These are phyloP conservation scores for Polyommatus icarus DNA, from an alignment of 2,888 invertebrate species.

Conservation along the genomic window DNA sequence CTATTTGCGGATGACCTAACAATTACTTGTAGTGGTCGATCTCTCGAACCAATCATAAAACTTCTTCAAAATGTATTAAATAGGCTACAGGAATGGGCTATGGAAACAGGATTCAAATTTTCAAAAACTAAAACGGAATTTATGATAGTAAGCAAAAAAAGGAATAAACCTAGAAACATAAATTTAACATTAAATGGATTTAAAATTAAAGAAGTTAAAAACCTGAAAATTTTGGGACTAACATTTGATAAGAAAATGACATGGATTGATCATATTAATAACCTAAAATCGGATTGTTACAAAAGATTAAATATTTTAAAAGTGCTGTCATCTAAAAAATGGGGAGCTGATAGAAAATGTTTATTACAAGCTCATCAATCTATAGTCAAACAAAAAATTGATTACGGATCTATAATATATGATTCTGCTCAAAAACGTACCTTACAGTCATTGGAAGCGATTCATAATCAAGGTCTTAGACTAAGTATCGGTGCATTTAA, in stretches of 20 bases:
- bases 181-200: slow-evolving; percentile 29
- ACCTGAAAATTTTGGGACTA: slow-evolving; percentile 36
- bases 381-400: no score
- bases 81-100: slow-evolving; percentile 34
- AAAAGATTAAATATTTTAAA: slow-evolving; percentile 39
- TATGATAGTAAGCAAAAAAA: slow-evolving; percentile 35
- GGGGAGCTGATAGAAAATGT: no score
- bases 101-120: slow-evolving; percentile 36
- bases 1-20: slow-evolving; percentile 37
- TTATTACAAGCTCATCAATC: no score
- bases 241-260: slow-evolving; percentile 37
- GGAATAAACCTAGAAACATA: slow-evolving; percentile 28
- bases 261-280: slow-evolving; percentile 36
- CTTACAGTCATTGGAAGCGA: no score
- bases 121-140: slow-evolving; percentile 38
- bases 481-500: no score
- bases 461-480: no score
- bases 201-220: slow-evolving; percentile 35
- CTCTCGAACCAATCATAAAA: background rate
- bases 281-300: slow-evolving; percentile 38
- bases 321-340: slow-evolving; percentile 27
- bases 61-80: no score
- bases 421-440: no score
- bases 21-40: slow-evolving; percentile 32
- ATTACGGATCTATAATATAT: no score